Conservation (phyloP, 2,797 vertebrate species). For the Epinephelus awoara region DNA sequence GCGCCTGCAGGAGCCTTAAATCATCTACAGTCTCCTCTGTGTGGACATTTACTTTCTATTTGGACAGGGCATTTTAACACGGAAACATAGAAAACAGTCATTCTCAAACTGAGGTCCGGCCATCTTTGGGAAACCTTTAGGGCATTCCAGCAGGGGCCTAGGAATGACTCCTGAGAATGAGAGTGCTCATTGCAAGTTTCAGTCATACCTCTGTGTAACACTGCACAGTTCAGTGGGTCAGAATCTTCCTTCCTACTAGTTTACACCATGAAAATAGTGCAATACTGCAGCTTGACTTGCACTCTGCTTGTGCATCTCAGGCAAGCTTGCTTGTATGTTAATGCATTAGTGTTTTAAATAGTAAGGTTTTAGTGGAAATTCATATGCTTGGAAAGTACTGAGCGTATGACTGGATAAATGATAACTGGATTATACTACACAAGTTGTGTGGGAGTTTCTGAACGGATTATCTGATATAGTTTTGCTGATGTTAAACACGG, state of each 20-base stretch:
- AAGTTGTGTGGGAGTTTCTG: no score
- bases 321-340: no score
- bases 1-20: slow-evolving; percentile 50
- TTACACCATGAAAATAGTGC: neutral
- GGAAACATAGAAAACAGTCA: slow-evolving; percentile 17
- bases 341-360: no score
- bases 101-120: slow-evolving; percentile 3
- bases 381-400: no score
- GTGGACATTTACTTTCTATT: slow-evolving; percentile 45
- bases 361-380: no score
- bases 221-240: neutral
- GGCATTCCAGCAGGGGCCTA: neutral
- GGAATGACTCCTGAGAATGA: slow-evolving; percentile 11
- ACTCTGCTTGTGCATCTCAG: no score
- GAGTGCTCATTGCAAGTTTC: neutral
- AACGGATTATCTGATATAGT: no score
- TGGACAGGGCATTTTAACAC: slow-evolving; percentile 34
- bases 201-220: neutral
- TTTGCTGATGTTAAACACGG: no score
- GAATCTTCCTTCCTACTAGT: neutral
- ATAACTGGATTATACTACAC: no score
- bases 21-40: slow-evolving; percentile 31
- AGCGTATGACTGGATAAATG: no score
- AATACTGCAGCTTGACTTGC: neutral
- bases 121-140: slow-evolving; percentile 4